A percentile compares a stretch with the other conserved stretches of the same genome.
Conservation (phyloP, 2,888 invertebrate genomes). For the Luperina testacea region DNA sequence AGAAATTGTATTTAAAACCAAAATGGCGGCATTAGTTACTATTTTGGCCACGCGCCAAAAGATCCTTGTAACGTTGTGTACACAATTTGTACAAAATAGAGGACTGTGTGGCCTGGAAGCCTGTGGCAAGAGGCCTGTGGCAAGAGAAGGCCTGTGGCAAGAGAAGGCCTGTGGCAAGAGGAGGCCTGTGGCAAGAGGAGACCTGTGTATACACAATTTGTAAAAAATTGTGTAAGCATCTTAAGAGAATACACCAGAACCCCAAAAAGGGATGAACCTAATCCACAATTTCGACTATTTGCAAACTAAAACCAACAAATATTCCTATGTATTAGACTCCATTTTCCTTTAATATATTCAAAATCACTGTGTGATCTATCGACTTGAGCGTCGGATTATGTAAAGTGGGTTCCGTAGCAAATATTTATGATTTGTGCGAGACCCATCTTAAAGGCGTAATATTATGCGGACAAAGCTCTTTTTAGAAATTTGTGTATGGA, state of each 20-base stretch:
- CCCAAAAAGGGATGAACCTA: background rate
- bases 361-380: conserved; percentile 65
- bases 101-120: too few relatives aligned
- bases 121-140: too few relatives aligned
- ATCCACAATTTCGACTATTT: conserved; percentile 33
- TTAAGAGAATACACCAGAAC: background rate
- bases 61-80: background rate
- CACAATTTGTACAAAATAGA: too few relatives aligned
- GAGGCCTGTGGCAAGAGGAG: too few relatives aligned
- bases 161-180: too few relatives aligned
- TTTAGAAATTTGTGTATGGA: conserved; percentile 32
- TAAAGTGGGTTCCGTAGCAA: conserved; percentile 62
- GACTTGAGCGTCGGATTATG: conserved; percentile 65
- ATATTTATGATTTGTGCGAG: conserved; percentile 67
- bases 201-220: too few relatives aligned
- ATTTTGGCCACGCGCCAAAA: background rate
- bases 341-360: conserved; percentile 62
- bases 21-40: background rate
- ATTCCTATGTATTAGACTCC: conserved; percentile 27
- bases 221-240: too few relatives aligned
- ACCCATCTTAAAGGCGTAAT: conserved; percentile 47
- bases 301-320: conserved; percentile 31
- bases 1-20: background rate
- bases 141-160: too few relatives aligned
- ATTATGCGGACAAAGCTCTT: conserved; percentile 51